A percentile compares a stretch with the other conserved stretches of the same genome.
Conservation (phyloP, 2,113 vertebrate genomes). For the Dasypus novemcinctus region DNA sequence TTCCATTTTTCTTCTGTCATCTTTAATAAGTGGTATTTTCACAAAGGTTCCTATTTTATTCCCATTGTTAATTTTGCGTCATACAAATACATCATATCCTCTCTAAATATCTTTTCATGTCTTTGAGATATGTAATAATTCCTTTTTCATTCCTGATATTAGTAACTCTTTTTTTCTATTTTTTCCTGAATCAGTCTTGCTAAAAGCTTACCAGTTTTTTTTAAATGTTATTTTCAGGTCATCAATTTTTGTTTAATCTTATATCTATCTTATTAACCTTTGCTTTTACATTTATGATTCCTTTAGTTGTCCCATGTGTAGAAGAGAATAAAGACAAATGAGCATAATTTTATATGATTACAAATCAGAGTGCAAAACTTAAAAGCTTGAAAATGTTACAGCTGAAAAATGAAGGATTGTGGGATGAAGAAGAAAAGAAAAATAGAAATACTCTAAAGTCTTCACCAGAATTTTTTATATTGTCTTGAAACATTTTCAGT, state of each 20-base stretch:
- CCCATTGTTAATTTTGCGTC: not conserved
- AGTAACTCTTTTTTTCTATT: not conserved
- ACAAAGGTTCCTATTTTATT: not conserved
- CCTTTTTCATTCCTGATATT: not conserved
- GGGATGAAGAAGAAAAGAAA: not conserved
- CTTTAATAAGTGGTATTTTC: not conserved
- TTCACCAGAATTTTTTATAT: not conserved
- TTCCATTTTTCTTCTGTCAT: not conserved
- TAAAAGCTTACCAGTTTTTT: not conserved
- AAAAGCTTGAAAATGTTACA: not conserved
- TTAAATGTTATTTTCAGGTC: not conserved
- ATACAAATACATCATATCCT: not conserved
- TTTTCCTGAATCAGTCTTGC: not conserved
- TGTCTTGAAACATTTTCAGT: not conserved
- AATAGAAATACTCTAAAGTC: not conserved
- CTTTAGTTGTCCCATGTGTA: not conserved
- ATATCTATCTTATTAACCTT: not conserved
- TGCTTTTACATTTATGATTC: not conserved
- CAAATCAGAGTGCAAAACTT: not conserved
- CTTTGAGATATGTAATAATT: not conserved
- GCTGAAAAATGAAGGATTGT: not conserved
- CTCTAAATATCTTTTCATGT: not conserved
- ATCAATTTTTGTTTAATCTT: not conserved
- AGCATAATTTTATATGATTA: not conserved
- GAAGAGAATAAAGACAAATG: not conserved